These are phyloP conservation scores for Plutella xylostella DNA, from an alignment of 2,888 invertebrate genomes.

Conservation along the genomic window DNA sequence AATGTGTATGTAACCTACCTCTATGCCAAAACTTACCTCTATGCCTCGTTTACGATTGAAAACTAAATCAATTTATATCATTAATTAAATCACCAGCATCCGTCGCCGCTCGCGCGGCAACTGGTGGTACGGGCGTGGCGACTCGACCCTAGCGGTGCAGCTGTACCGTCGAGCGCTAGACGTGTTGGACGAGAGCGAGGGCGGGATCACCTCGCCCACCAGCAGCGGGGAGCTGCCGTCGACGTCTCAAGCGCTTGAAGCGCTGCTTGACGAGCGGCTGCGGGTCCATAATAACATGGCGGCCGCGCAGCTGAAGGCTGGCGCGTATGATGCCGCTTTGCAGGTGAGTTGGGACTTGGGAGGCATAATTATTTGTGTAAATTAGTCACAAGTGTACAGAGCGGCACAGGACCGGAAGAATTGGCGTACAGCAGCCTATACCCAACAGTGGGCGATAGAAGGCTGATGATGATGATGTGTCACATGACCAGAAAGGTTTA, in stretches of 20 bases:
- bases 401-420: no score
- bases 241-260: conserved; percentile 32
- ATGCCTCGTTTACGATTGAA: no score
- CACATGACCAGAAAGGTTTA: no score
- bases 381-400: no score
- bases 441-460: no score
- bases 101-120: conserved; percentile 84
- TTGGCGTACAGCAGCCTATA: no score
- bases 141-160: conserved; percentile 84
- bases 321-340: conserved; percentile 86
- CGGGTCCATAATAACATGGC: conserved; percentile 93
- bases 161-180: conserved; percentile 88
- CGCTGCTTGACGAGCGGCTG: conserved; percentile 81
- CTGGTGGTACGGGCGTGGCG: conserved; percentile 89
- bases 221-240: conserved; percentile 52
- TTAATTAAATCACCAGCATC: conserved; percentile 27
- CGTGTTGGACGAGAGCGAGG: conserved; percentile 80
- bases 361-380: no score
- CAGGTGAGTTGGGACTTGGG: conserved; percentile 63
- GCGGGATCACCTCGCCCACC: conserved; percentile 68
- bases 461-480: no score
- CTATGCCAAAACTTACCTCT: no score
- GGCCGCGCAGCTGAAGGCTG: conserved; percentile 90
- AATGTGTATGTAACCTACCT: no score
- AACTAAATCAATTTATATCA: no score